Percentiles rank a stretch among this genome's conserved stretches.
Conservation (phyloP, 92 coral and sea anemone genomes). For the Galaxea fascicularis region DNA sequence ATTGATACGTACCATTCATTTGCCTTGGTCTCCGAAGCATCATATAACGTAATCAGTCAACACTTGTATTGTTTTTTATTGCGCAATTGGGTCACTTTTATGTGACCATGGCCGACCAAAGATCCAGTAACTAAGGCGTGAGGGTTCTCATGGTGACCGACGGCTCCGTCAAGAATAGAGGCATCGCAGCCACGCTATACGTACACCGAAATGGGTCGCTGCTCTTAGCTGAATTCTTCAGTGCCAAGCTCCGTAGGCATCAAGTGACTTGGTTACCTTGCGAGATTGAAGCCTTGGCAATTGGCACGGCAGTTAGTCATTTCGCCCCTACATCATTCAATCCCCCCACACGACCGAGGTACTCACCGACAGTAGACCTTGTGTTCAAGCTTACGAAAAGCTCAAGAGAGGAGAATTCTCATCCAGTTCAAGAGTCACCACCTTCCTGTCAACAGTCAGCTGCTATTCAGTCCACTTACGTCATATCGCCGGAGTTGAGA, state of each 20-base stretch:
- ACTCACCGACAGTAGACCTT: constrained; percentile 71
- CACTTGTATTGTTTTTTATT: neutral
- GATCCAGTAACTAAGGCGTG: constrained; percentile 1
- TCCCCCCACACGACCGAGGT: constrained; percentile 46
- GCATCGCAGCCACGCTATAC: constrained; percentile 58
- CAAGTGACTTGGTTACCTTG: constrained; percentile 57
- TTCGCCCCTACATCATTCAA: too few relatives aligned
- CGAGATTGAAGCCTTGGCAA: too few relatives aligned
- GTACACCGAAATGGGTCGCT: constrained; percentile 27
- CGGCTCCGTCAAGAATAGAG: too few relatives aligned
- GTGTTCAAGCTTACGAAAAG: constrained; percentile 62
- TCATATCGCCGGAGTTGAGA: too few relatives aligned
- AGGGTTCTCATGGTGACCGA: too few relatives aligned
- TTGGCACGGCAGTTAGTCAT: too few relatives aligned
- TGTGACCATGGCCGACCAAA: neutral
- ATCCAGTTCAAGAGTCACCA: constrained; percentile 59
- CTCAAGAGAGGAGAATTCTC: constrained; percentile 69
- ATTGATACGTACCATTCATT: neutral
- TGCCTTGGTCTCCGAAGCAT: neutral
- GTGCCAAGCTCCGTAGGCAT: constrained; percentile 50
- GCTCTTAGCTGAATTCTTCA: constrained; percentile 53
- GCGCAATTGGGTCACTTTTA: neutral
- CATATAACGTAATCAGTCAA: neutral
- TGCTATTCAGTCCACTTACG: constrained; percentile 30
- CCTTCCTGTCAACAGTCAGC: constrained; percentile 57